Evolutionary conservation across 2,797 vertebrate species (phyloP).

Genomic region (Eospalax fontanierii): DNA sequence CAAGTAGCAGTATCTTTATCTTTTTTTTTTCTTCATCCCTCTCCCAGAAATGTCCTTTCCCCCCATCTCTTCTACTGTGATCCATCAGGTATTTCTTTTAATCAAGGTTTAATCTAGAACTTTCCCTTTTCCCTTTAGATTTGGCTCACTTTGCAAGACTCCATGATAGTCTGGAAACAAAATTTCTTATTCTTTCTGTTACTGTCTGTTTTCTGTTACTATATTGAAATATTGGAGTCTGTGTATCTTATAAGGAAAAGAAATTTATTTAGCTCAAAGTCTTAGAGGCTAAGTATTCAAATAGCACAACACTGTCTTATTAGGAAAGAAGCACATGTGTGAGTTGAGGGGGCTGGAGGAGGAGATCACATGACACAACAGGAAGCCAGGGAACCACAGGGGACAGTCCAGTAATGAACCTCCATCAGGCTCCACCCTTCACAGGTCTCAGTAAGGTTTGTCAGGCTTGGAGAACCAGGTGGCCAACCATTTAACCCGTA

Average conservation of each 20-base stretch:
- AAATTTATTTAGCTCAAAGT: background rate
- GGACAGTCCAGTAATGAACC: background rate
- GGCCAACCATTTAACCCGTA: background rate
- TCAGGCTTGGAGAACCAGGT: background rate
- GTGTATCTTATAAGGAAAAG: background rate
- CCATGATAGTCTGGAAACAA: background rate
- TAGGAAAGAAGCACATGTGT: too few relatives aligned
- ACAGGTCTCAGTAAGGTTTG: background rate
- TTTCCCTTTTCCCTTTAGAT: background rate
- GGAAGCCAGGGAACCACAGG: background rate
- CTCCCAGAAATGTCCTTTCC: background rate
- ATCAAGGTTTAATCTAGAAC: constrained; percentile 32
- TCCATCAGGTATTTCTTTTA: background rate
- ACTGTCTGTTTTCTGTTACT: background rate
- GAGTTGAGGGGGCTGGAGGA: too few relatives aligned
- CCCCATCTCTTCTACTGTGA: background rate
- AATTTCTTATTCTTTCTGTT: background rate
- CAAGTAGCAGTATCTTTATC: background rate
- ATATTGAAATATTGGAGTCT: background rate
- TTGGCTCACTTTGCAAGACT: background rate
- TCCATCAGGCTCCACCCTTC: background rate
- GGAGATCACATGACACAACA: background rate
- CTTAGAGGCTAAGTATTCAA: background rate
- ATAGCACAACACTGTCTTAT: background rate
- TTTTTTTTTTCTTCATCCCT: rapidly evolving